Percentiles rank a stretch among this genome's conserved stretches.
Evolutionary conservation across 1,140 invertebrate species (phyloP).

Genomic region (Protaetia brevitarsis): DNA sequence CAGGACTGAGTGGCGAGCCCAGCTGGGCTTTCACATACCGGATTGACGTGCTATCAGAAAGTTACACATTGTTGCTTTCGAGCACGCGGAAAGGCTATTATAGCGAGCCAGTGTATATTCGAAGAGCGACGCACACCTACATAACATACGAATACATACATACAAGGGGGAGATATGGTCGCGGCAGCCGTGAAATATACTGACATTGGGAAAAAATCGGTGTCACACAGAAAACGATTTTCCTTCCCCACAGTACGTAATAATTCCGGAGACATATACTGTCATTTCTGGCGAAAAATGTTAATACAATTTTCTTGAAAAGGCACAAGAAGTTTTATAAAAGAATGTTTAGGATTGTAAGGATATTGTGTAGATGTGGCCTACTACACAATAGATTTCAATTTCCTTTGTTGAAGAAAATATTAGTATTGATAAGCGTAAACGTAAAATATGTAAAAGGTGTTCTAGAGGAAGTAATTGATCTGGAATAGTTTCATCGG

Average conservation of each 20-base stretch:
- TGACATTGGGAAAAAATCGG: not conserved
- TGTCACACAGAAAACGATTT: not conserved
- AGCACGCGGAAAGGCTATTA: not conserved
- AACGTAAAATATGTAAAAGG: too few relatives aligned
- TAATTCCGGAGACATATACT: too few relatives aligned
- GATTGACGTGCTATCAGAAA: constrained; percentile 21
- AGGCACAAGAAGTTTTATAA: too few relatives aligned
- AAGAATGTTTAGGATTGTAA: too few relatives aligned
- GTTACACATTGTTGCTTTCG: constrained; percentile 10
- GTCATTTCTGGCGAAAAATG: too few relatives aligned
- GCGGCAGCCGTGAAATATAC: not conserved
- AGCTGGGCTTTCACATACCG: constrained; percentile 23
- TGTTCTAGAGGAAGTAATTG: too few relatives aligned
- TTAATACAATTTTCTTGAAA: too few relatives aligned
- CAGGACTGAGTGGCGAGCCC: not conserved
- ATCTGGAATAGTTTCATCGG: too few relatives aligned
- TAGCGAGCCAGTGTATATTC: not conserved
- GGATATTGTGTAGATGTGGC: too few relatives aligned
- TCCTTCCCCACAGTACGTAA: not conserved
- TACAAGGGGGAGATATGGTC: not conserved
- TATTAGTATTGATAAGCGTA: too few relatives aligned
- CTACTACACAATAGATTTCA: too few relatives aligned
- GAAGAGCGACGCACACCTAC: not conserved
- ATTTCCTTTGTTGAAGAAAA: too few relatives aligned
- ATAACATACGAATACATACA: not conserved